Evolutionary conservation across 2,797 vertebrate species (phyloP).

Genomic region (Crenuchus spilurus): DNA sequence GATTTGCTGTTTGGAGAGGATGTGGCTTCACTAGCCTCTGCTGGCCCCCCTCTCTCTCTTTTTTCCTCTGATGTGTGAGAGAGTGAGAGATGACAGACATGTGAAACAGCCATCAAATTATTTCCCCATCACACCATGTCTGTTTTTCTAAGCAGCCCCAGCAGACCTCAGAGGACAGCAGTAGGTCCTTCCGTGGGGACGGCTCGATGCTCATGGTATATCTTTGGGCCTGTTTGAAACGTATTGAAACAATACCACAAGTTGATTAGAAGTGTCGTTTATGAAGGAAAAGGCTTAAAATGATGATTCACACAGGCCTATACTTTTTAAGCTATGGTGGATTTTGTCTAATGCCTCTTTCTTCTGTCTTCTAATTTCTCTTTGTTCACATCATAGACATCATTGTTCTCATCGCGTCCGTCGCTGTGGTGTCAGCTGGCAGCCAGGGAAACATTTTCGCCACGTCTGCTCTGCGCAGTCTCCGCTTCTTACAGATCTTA

Average conservation of each 20-base stretch:
- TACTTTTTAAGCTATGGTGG: neutral
- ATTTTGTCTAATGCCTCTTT: no score
- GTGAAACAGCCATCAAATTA: constrained; percentile 35
- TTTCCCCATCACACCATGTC: neutral
- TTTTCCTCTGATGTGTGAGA: constrained; percentile 19
- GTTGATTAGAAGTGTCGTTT: neutral
- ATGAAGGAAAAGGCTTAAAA: neutral
- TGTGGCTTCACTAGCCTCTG: constrained; percentile 26
- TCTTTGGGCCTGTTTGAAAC: neutral
- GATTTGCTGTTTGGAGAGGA: constrained; percentile 38
- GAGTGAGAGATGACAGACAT: constrained; percentile 29
- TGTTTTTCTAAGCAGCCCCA: constrained; percentile 26
- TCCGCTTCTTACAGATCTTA: constrained; percentile 97
- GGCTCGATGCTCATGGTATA: neutral
- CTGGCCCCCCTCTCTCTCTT: constrained; percentile 19
- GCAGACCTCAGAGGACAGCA: neutral
- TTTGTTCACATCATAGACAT: constrained; percentile 80
- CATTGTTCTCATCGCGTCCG: constrained; percentile 96
- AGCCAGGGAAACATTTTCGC: constrained; percentile 98
- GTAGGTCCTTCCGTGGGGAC: constrained; percentile 4
- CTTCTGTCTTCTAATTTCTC: no score
- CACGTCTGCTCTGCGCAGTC: constrained; percentile 94
- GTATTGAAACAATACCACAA: neutral
- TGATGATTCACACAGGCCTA: neutral
- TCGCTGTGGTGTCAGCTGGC: constrained; percentile 96